Evolutionary conservation across 2,888 invertebrate species (phyloP).

Genomic region (Microctonus brassicae): DNA sequence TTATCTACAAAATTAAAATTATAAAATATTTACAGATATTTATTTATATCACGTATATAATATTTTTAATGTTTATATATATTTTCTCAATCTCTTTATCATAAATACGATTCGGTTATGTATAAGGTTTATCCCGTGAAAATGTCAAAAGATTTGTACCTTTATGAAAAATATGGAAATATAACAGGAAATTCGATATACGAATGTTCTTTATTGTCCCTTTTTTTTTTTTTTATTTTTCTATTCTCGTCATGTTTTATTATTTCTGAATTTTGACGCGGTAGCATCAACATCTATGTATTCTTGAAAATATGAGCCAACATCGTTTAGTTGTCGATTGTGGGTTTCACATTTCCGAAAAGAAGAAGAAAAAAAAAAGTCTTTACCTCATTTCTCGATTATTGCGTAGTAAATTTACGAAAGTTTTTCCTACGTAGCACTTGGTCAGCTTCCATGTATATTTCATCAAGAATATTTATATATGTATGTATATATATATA

Average conservation of each 20-base stretch:
- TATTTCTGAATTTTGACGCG: neutral
- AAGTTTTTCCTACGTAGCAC: neutral
- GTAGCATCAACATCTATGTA: neutral
- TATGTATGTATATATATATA: no score
- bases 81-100: neutral
- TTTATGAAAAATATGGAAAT: constrained; percentile 42
- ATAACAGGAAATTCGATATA: neutral
- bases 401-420: neutral
- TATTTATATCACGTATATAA: no score
- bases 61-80: neutral
- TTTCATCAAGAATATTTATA: neutral
- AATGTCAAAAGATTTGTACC: constrained; percentile 22
- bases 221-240: neutral
- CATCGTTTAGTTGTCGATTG: neutral
- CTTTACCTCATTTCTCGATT: neutral
- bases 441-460: neutral
- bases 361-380: neutral
- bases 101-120: neutral
- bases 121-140: neutral
- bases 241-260: neutral
- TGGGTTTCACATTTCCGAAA: neutral
- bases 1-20: no score
- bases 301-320: neutral
- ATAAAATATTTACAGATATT: no score
- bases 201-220: neutral